A percentile compares a stretch with the other conserved stretches of the same genome.
Conservation (phyloP, 2,888 invertebrate genomes). For the Xiphydria camelus region DNA sequence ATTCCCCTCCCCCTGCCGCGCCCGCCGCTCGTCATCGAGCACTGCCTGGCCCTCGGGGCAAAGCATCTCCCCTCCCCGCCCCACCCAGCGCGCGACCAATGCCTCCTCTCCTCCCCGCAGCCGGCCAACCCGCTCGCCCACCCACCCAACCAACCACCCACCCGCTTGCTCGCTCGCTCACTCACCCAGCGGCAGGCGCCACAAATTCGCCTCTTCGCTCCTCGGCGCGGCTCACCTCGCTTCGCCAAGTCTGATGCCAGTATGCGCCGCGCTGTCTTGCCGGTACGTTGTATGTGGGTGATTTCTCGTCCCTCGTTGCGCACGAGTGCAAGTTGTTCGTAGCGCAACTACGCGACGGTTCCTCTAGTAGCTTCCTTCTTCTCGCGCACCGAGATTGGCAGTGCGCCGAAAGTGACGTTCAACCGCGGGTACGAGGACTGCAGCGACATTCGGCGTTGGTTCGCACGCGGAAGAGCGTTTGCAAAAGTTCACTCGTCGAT, state of each 20-base stretch:
- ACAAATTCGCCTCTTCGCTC: constrained; percentile 40
- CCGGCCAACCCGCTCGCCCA: constrained; percentile 3
- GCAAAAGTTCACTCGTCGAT: too few relatives aligned
- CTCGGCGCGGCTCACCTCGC: constrained; percentile 35
- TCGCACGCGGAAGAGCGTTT: too few relatives aligned
- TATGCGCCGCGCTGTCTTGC: constrained; percentile 52
- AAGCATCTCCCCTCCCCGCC: constrained; percentile 3
- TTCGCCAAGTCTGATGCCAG: constrained; percentile 37
- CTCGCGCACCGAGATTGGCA: too few relatives aligned
- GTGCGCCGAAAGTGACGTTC: too few relatives aligned
- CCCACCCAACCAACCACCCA: constrained; percentile 13
- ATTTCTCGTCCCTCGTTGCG: constrained; percentile 1
- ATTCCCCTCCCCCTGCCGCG: too few relatives aligned
- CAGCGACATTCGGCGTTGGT: too few relatives aligned
- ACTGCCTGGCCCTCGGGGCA: too few relatives aligned
- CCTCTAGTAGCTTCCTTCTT: too few relatives aligned
- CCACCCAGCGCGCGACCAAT: constrained; percentile 7
- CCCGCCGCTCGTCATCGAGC: too few relatives aligned
- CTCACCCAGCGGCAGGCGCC: constrained; percentile 36
- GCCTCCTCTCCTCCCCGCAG: background rate
- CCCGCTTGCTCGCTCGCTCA: constrained; percentile 9
- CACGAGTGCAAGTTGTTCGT: too few relatives aligned
- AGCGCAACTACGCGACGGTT: too few relatives aligned
- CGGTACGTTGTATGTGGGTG: constrained; percentile 35
- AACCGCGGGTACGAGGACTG: too few relatives aligned